phyloP scores from a whole-genome alignment of 2,113 vertebrate genomes.

The Promerops cafer region DNA sequence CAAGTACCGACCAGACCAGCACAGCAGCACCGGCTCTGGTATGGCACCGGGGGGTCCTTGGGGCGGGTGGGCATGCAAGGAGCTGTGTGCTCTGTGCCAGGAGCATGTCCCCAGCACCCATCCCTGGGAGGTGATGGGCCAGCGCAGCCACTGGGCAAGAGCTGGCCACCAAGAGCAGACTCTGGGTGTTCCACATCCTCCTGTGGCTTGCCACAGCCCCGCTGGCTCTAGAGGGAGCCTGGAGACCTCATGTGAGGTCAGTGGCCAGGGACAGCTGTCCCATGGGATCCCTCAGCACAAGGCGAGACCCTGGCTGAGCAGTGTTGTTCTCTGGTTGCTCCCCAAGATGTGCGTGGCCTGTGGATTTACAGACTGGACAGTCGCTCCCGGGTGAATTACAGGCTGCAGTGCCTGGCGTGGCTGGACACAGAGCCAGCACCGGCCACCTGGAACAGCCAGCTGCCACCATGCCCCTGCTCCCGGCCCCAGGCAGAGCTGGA shows the following conservation, averaged over 20 bases:
- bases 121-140: rapidly evolving
- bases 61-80: neutral
- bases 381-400: conserved; percentile 50
- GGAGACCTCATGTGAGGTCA: neutral
- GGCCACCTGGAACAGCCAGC: neutral
- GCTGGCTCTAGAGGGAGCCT: conserved; percentile 45
- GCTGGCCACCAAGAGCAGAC: neutral
- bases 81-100: rapidly evolving
- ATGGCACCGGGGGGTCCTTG: rapidly evolving
- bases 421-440: neutral
- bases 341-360: conserved; percentile 51
- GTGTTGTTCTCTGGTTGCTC: neutral
- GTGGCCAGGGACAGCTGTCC: neutral
- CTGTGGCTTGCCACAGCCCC: neutral
- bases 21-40: conserved; percentile 44
- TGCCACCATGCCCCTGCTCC: conserved; percentile 69
- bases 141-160: rapidly evolving
- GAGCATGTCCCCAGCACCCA: rapidly evolving
- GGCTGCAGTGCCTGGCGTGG: conserved; percentile 64
- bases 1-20: conserved; percentile 66
- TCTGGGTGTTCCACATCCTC: neutral
- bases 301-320: rapidly evolving
- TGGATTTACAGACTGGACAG: conserved; percentile 67
- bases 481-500: conserved; percentile 61
- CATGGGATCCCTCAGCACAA: neutral